Conservation (phyloP, 2,797 vertebrate species). For the Adrianichthys oophorus region DNA sequence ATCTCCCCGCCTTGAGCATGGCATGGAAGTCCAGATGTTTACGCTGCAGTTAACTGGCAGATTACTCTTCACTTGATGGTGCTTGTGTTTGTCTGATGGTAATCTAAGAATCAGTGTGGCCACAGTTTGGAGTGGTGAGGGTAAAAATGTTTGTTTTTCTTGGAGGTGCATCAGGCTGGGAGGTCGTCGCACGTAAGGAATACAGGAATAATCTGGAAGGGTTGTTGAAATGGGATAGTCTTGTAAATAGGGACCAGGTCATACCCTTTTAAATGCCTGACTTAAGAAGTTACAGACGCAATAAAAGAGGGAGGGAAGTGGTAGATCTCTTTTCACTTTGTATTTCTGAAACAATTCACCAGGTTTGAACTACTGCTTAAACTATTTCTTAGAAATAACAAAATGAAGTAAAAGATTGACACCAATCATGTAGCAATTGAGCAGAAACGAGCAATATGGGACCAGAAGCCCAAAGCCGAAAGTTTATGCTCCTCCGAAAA, state of each 20-base stretch:
- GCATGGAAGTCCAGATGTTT: conserved; percentile 36
- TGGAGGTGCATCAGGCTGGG: conserved; percentile 47
- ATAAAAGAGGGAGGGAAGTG: conserved; percentile 31
- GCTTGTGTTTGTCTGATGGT: conserved; percentile 56
- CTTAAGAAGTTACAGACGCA: conserved; percentile 75
- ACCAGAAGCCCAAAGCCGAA: no score
- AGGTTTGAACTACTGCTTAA: background rate
- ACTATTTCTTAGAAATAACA: background rate
- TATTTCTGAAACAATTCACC: conserved; percentile 27
- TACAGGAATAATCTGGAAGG: conserved; percentile 30
- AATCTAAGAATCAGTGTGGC: conserved; percentile 45
- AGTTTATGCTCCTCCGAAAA: no score
- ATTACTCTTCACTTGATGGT: conserved; percentile 17
- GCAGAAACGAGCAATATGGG: no score
- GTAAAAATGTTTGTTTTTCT: conserved; percentile 59
- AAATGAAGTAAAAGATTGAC: no score
- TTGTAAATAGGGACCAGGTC: conserved; percentile 73
- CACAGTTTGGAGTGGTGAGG: conserved; percentile 32
- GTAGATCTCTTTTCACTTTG: conserved; percentile 31
- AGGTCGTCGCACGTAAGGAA: conserved; percentile 52
- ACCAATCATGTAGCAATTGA: no score
- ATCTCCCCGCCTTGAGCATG: conserved; percentile 7
- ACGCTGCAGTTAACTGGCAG: background rate
- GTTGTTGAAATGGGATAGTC: conserved; percentile 72
- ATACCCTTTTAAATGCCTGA: conserved; percentile 73